Percentiles rank a stretch among this genome's conserved stretches.
These are phyloP conservation scores for Acleris holmiana DNA, from an alignment of 2,888 invertebrate genomes.

Conservation along the genomic window DNA sequence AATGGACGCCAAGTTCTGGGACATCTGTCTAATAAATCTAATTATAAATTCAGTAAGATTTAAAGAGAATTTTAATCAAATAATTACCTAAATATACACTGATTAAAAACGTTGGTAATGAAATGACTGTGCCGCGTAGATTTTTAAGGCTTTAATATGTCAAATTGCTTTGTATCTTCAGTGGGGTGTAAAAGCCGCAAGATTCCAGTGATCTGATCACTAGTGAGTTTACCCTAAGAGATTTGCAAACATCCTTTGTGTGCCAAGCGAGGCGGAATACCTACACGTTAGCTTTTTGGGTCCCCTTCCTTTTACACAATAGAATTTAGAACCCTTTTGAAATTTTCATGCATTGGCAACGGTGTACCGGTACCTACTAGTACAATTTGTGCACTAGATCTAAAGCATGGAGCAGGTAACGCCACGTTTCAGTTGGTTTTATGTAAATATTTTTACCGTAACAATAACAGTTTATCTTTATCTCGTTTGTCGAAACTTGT, in stretches of 20 bases:
- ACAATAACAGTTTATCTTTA: too few relatives aligned
- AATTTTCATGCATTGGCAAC: conserved; percentile 7
- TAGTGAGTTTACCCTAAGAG: conserved; percentile 30
- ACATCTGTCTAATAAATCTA: too few relatives aligned
- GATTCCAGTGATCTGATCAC: conserved; percentile 33
- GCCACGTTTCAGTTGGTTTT: too few relatives aligned
- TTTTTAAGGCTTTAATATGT: conserved; percentile 6
- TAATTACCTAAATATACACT: too few relatives aligned
- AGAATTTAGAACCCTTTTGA: conserved; percentile 15
- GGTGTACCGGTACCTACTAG: not conserved
- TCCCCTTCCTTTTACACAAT: conserved; percentile 15
- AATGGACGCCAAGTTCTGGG: too few relatives aligned
- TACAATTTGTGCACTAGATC: not conserved
- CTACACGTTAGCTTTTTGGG: conserved; percentile 30
- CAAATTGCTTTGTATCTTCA: conserved; percentile 11
- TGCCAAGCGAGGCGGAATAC: conserved; percentile 32
- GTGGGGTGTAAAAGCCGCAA: conserved; percentile 22
- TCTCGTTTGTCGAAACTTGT: too few relatives aligned
- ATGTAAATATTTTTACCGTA: too few relatives aligned
- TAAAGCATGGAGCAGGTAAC: too few relatives aligned
- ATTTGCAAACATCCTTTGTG: conserved; percentile 38
- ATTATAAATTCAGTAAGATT: too few relatives aligned
- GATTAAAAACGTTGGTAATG: too few relatives aligned
- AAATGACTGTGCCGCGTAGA: not conserved
- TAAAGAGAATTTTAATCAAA: too few relatives aligned